A percentile compares a stretch with the other conserved stretches of the same genome.
These are phyloP conservation scores for Phocoena sinus DNA, from an alignment of 2,113 vertebrate genomes.

Conservation along the genomic window DNA sequence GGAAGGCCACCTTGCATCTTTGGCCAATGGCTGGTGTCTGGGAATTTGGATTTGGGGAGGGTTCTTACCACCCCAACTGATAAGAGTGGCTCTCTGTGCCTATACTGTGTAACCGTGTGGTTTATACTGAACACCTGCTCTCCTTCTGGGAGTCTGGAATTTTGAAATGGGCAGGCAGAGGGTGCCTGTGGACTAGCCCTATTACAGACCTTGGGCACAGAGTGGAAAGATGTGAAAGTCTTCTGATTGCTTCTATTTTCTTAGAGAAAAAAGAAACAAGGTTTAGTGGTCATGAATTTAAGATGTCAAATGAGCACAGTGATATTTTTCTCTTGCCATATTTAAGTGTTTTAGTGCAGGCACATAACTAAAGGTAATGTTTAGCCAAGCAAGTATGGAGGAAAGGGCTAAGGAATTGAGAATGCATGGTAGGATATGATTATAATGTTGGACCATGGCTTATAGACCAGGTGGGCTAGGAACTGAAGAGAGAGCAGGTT, in stretches of 20 bases:
- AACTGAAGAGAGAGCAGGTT: background rate
- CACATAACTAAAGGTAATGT: background rate
- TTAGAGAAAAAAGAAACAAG: background rate
- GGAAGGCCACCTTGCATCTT: background rate
- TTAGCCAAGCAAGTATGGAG: background rate
- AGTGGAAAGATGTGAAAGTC: background rate
- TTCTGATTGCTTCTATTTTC: background rate
- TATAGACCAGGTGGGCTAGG: background rate
- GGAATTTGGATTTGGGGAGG: background rate
- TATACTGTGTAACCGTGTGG: background rate
- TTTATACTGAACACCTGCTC: background rate
- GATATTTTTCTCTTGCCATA: background rate
- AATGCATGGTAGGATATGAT: background rate
- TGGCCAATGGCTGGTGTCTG: background rate
- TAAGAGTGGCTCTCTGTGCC: background rate
- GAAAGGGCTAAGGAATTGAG: background rate
- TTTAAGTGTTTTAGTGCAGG: background rate
- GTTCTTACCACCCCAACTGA: background rate
- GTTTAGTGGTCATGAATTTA: background rate
- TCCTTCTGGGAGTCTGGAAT: background rate
- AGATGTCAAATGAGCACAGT: background rate
- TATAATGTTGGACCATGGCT: background rate
- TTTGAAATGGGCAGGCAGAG: background rate
- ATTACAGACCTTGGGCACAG: background rate
- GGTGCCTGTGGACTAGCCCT: background rate